Evolutionary conservation across 2,797 vertebrate genomes (phyloP).

Genomic region (Anabacerthia variegaticeps): DNA sequence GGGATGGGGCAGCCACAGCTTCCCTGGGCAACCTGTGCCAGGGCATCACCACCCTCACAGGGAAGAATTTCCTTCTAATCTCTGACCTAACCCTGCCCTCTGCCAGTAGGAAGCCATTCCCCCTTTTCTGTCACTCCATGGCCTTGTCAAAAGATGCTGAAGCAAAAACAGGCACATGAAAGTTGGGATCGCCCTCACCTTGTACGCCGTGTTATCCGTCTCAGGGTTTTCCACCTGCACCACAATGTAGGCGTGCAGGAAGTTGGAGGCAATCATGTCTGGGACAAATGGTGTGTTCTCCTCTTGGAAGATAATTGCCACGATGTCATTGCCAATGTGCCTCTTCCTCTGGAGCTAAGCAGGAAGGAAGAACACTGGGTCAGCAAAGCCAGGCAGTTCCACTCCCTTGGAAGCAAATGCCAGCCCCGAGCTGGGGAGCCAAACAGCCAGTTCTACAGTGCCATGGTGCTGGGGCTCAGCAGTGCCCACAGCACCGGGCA

Average conservation of each 20-base stretch:
- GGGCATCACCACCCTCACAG: neutral
- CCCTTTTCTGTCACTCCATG: neutral
- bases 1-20: neutral
- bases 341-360: slow-evolving; percentile 93
- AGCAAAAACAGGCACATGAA: accelerated
- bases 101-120: neutral
- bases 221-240: slow-evolving; percentile 89
- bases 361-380: neutral
- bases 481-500: accelerated
- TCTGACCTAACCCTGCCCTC: neutral
- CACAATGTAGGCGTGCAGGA: slow-evolving; percentile 94
- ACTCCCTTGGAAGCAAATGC: neutral
- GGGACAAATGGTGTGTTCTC: slow-evolving; percentile 94
- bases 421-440: neutral
- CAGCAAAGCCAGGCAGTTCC: accelerated
- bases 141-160: neutral
- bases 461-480: neutral
- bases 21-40: neutral
- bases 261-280: slow-evolving; percentile 98
- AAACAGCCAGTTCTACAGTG: neutral
- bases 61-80: neutral
- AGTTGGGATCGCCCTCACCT: slow-evolving; percentile 75
- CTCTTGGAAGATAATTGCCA: slow-evolving; percentile 95
- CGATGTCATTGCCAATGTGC: slow-evolving; percentile 97
- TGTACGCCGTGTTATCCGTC: slow-evolving; percentile 84